A percentile compares a stretch with the other conserved stretches of the same genome.
Evolutionary conservation across 2,888 invertebrate species (phyloP).

Genomic region (Ditylenchus weischeri): DNA sequence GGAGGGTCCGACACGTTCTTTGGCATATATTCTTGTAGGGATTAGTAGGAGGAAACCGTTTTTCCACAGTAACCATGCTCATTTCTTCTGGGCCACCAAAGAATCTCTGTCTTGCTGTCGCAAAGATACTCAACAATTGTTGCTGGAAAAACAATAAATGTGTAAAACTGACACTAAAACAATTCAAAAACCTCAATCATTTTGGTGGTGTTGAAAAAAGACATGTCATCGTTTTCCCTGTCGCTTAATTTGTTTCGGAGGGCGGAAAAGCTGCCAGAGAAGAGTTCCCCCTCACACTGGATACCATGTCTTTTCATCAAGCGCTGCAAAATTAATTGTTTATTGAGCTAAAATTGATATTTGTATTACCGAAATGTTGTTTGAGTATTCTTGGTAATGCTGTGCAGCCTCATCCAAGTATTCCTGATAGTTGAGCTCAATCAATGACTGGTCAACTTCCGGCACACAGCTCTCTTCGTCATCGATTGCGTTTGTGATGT

Average conservation of each 20-base stretch:
- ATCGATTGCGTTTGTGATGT: constrained; percentile 13
- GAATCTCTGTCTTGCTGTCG: constrained; percentile 24
- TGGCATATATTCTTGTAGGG: no score
- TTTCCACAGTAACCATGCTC: background rate
- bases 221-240: constrained; percentile 48
- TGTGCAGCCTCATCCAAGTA: constrained; percentile 13
- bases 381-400: constrained; percentile 17
- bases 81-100: constrained; percentile 23
- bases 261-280: constrained; percentile 44
- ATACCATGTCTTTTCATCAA: constrained; percentile 38
- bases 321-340: constrained; percentile 7
- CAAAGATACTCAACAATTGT: constrained; percentile 31
- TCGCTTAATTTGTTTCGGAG: constrained; percentile 48
- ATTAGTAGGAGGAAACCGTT: no score
- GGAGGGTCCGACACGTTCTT: no score
- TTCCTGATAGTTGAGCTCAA: background rate
- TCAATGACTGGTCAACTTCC: constrained; percentile 12
- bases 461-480: constrained; percentile 14
- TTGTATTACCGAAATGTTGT: background rate
- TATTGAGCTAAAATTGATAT: background rate
- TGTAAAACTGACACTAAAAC: no score
- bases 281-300: constrained; percentile 43
- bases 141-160: constrained; percentile 41
- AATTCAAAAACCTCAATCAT: constrained; percentile 21
- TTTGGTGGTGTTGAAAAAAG: constrained; percentile 39